Evolutionary conservation across 2,113 vertebrate genomes (phyloP).

Genomic region (Tamias sibiricus): DNA sequence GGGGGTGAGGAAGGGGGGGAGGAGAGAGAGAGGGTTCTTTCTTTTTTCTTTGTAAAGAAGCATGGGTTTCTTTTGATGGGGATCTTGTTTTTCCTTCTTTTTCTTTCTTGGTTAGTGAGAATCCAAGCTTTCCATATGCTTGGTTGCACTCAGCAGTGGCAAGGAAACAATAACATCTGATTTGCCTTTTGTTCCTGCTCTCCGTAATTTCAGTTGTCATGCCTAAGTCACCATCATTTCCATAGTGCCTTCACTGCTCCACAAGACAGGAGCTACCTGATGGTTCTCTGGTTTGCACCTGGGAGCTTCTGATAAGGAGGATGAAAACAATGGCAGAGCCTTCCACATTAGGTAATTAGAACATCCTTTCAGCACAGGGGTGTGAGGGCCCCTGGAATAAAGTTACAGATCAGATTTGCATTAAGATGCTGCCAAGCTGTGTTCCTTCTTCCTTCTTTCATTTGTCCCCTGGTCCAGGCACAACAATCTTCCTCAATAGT

Average conservation of each 20-base stretch:
- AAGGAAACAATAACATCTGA: slow-evolving; percentile 34
- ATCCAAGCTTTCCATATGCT: slow-evolving; percentile 42
- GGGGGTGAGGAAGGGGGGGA: no score
- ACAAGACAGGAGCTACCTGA: background rate
- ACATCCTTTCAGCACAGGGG: slow-evolving; percentile 44
- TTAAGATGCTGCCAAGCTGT: background rate
- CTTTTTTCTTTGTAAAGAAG: background rate
- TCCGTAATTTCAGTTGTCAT: slow-evolving; percentile 64
- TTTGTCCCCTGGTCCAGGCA: background rate
- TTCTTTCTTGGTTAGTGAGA: background rate
- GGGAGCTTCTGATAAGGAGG: slow-evolving; percentile 20
- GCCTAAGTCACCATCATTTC: slow-evolving; percentile 54
- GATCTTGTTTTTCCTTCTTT: background rate
- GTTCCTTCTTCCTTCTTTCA: background rate
- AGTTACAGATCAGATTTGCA: slow-evolving; percentile 63
- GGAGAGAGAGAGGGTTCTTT: no score
- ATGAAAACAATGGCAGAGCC: slow-evolving; percentile 41
- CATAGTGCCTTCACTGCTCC: slow-evolving; percentile 30
- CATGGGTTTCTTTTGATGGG: background rate
- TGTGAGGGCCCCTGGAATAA: slow-evolving; percentile 45
- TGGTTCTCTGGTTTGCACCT: slow-evolving; percentile 54
- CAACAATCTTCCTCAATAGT: background rate
- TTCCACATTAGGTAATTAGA: slow-evolving; percentile 53
- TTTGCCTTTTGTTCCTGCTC: slow-evolving; percentile 53
- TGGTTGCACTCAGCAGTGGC: background rate